Evolutionary conservation across 2,797 vertebrate species (phyloP).

Genomic region (Ctenopoma multispine): DNA sequence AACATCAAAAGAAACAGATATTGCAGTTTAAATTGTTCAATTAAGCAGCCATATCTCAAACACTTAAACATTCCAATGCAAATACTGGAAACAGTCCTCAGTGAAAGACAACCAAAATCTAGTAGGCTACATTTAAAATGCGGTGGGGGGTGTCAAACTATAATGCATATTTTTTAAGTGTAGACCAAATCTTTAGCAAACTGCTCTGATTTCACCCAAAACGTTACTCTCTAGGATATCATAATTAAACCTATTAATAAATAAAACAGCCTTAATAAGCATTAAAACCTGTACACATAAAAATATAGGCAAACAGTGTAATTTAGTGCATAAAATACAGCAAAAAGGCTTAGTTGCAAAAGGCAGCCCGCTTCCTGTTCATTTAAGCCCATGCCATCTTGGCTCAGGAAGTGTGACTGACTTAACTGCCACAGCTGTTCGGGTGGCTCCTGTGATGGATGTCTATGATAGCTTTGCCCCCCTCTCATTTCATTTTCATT

Average conservation of each 20-base stretch:
- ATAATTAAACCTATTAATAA: constrained; percentile 79
- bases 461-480: constrained; percentile 22
- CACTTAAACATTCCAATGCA: constrained; percentile 47
- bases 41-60: constrained; percentile 48
- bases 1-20: constrained; percentile 52
- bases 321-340: constrained; percentile 82
- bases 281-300: constrained; percentile 78
- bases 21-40: constrained; percentile 62
- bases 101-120: constrained; percentile 52
- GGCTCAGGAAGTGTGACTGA: constrained; percentile 41
- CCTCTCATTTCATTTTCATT: not conserved
- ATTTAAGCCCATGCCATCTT: not conserved
- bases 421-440: constrained; percentile 32
- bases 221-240: constrained; percentile 65
- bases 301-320: constrained; percentile 83
- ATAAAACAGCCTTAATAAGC: constrained; percentile 79
- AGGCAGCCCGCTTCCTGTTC: constrained; percentile 27
- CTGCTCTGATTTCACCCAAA: constrained; percentile 67
- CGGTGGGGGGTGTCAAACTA: constrained; percentile 36
- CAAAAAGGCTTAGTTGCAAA: constrained; percentile 68
- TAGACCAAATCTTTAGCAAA: constrained; percentile 48
- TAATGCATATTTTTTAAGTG: constrained; percentile 35
- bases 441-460: constrained; percentile 13
- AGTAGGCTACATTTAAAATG: constrained; percentile 53
- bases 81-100: constrained; percentile 51